A percentile compares a stretch with the other conserved stretches of the same genome.
These are phyloP conservation scores for Clusia tigrina DNA, from an alignment of 2,888 invertebrate species.

Conservation along the genomic window DNA sequence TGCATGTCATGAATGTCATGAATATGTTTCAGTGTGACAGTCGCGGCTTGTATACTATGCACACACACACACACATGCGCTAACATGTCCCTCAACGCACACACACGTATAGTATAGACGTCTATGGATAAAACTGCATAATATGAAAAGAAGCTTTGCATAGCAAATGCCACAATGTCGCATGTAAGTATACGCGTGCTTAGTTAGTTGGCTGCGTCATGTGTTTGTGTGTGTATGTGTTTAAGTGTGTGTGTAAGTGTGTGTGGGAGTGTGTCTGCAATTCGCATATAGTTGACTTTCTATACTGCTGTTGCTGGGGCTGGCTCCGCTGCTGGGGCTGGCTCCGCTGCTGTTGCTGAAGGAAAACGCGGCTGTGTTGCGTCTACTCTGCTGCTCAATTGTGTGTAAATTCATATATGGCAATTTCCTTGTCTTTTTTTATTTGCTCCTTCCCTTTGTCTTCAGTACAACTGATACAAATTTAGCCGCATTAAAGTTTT, in stretches of 20 bases:
- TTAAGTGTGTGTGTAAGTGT: not conserved
- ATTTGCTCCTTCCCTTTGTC: not conserved
- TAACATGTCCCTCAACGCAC: no score
- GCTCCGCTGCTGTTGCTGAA: not conserved
- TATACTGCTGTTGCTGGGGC: not conserved
- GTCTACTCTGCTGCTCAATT: slow-evolving; percentile 3
- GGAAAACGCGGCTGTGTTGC: not conserved
- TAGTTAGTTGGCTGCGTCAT: no score
- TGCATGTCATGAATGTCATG: slow-evolving; percentile 9
- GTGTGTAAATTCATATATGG: not conserved
- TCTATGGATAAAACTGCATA: no score
- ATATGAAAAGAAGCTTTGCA: no score
- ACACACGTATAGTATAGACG: no score
- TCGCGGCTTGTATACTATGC: not conserved
- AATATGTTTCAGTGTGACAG: slow-evolving; percentile 5
- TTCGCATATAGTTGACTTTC: not conserved
- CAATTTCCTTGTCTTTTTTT: not conserved
- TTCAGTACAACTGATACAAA: not conserved
- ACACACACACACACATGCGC: slow-evolving; percentile 4
- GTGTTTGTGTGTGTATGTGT: no score
- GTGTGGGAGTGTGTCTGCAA: not conserved
- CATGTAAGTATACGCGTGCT: not conserved
- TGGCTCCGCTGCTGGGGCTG: not conserved
- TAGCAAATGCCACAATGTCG: no score
- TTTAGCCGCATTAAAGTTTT: not conserved